phyloP scores from a whole-genome alignment of 2,797 vertebrate genomes.

The Loriculus beryllinus region DNA sequence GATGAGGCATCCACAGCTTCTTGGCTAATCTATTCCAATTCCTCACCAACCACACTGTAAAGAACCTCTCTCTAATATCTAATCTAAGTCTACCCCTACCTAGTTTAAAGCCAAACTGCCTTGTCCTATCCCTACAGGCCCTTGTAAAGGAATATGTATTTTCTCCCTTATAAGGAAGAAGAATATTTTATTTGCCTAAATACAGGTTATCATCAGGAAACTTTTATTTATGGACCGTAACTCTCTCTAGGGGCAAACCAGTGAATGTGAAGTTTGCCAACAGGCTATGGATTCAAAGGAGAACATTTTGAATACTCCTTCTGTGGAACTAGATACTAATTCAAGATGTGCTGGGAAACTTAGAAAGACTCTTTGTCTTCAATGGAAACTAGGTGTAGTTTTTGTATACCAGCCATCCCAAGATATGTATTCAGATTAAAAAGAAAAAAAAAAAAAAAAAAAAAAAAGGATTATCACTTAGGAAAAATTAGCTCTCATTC shows the following conservation, averaged over 20 bases:
- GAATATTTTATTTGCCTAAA: background rate
- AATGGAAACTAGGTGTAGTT: background rate
- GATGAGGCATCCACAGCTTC: background rate
- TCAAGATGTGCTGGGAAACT: background rate
- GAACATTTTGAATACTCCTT: background rate
- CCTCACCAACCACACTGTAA: background rate
- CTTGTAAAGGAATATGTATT: background rate
- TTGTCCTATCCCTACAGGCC: background rate
- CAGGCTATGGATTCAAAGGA: background rate
- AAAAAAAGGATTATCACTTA: background rate
- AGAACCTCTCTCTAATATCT: background rate
- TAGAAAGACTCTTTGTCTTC: background rate
- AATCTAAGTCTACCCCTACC: background rate
- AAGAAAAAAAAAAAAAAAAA: background rate
- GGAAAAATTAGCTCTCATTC: background rate
- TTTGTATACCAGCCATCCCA: background rate
- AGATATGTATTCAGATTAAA: background rate
- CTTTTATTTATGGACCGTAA: background rate
- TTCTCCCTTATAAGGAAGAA: background rate
- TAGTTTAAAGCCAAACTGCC: background rate
- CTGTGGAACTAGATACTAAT: background rate
- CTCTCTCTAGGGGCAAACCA: background rate
- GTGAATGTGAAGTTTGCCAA: background rate
- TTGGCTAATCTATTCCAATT: background rate
- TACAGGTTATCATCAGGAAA: background rate